Conservation (phyloP, 2,797 vertebrate species). For the Sebastolobus altivelis region DNA sequence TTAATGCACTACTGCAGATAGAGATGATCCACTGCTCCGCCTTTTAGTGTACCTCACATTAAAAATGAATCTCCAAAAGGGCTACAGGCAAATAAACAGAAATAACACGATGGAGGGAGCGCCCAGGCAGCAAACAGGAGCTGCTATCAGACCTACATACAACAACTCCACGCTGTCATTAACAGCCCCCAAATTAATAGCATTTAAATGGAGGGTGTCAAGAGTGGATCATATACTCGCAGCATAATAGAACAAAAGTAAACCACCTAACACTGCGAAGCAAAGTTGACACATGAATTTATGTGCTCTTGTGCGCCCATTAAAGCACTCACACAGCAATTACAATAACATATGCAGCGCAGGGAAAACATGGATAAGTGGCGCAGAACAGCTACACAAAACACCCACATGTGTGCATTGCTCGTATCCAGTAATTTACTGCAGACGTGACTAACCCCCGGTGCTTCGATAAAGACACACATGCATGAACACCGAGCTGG, state of each 20-base stretch:
- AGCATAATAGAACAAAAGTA: slow-evolving; percentile 35
- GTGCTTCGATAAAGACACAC: slow-evolving; percentile 1
- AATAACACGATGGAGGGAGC: slow-evolving; percentile 37
- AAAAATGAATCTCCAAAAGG: slow-evolving; percentile 64
- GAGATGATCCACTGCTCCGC: slow-evolving; percentile 49
- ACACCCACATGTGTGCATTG: slow-evolving; percentile 53
- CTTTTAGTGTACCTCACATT: slow-evolving; percentile 68
- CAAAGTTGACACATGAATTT: slow-evolving; percentile 39
- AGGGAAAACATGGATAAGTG: slow-evolving; percentile 51
- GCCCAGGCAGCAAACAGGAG: slow-evolving; percentile 15
- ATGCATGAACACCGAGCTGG: slow-evolving; percentile 15
- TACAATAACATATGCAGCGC: slow-evolving; percentile 45
- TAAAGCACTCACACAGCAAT: slow-evolving; percentile 56
- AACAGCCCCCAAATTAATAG: slow-evolving; percentile 43
- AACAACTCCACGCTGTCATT: slow-evolving; percentile 39
- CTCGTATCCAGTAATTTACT: slow-evolving; percentile 54
- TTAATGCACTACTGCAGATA: slow-evolving; percentile 51
- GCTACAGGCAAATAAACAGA: slow-evolving; percentile 57
- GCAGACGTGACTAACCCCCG: slow-evolving; percentile 18
- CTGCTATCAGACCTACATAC: slow-evolving; percentile 44
- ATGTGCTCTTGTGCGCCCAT: slow-evolving; percentile 43
- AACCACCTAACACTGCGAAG: slow-evolving; percentile 20
- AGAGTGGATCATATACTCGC: slow-evolving; percentile 54
- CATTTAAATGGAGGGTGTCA: slow-evolving; percentile 61
- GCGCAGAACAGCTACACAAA: slow-evolving; percentile 40